Evolutionary conservation across 2,888 invertebrate species (phyloP).

Genomic region (Lottia gigantea): DNA sequence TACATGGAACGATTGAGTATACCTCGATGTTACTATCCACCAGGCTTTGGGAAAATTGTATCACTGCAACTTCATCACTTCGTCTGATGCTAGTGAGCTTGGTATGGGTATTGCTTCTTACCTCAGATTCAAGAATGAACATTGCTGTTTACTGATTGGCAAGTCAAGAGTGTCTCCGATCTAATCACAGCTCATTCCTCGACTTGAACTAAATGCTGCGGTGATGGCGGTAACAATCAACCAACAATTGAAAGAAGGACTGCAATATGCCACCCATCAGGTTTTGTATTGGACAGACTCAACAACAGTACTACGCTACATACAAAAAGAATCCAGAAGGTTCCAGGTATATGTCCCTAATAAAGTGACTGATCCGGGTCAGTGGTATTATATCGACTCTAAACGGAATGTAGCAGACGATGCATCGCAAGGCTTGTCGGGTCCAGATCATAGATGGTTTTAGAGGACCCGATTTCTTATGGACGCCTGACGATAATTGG

Average conservation of each 20-base stretch:
- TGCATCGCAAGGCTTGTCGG: not conserved
- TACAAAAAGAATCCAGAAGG: slow-evolving; percentile 10
- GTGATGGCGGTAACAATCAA: slow-evolving; percentile 11
- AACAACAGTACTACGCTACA: slow-evolving; percentile 7
- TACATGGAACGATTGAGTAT: not conserved
- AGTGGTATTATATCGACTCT: slow-evolving; percentile 9
- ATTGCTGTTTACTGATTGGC: slow-evolving; percentile 16
- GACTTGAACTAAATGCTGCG: slow-evolving; percentile 19
- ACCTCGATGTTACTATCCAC: not conserved
- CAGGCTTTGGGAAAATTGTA: not conserved
- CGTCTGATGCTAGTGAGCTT: slow-evolving; percentile 16
- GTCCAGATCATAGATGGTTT: slow-evolving; percentile 13
- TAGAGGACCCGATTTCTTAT: slow-evolving; percentile 21
- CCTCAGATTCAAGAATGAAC: not conserved
- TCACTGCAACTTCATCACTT: slow-evolving; percentile 18
- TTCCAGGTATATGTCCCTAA: slow-evolving; percentile 19
- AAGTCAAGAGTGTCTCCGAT: slow-evolving; percentile 17
- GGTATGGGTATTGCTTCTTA: slow-evolving; percentile 20
- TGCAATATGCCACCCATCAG: not conserved
- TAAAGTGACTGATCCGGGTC: slow-evolving; percentile 4
- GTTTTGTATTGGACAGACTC: slow-evolving; percentile 14
- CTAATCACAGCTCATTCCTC: slow-evolving; percentile 15
- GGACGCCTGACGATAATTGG: slow-evolving; percentile 14
- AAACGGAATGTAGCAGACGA: not conserved
- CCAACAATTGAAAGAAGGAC: not conserved